phyloP scores from a whole-genome alignment of 2,888 invertebrate species.

The Mesorhabditis sp. region DNA sequence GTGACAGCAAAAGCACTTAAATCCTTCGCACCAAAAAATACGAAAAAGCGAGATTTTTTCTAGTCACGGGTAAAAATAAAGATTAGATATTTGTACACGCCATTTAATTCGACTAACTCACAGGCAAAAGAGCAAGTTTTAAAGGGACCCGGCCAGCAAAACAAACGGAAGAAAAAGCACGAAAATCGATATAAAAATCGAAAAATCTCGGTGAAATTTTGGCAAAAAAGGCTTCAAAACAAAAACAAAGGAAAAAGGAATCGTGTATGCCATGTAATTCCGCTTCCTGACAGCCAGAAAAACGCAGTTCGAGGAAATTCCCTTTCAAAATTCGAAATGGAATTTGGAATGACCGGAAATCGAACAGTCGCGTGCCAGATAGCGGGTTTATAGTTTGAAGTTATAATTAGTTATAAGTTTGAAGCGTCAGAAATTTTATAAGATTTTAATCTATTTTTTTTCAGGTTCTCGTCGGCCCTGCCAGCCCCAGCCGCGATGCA shows the following conservation, averaged over 20 bases:
- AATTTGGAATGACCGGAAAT: neutral
- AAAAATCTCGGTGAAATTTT: neutral
- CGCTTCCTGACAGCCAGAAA: neutral
- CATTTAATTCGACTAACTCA: too few relatives aligned
- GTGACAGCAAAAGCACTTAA: too few relatives aligned
- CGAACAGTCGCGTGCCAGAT: slow-evolving; percentile 19
- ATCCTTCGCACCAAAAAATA: too few relatives aligned
- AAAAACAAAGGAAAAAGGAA: too few relatives aligned
- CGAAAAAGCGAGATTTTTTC: too few relatives aligned
- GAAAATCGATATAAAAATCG: too few relatives aligned
- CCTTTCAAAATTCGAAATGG: neutral
- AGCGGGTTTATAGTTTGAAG: neutral
- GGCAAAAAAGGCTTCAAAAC: neutral
- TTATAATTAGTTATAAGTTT: neutral
- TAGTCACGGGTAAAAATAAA: too few relatives aligned
- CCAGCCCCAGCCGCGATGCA: slow-evolving; percentile 48
- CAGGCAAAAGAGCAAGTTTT: too few relatives aligned
- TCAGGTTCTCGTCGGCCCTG: slow-evolving; percentile 22
- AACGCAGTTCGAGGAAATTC: neutral
- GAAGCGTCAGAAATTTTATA: neutral
- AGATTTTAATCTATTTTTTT: slow-evolving; percentile 6
- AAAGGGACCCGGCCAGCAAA: too few relatives aligned
- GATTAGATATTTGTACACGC: too few relatives aligned
- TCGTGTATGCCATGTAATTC: neutral
- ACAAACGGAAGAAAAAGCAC: too few relatives aligned